These are phyloP conservation scores for Propithecus perrieri DNA, from an alignment of 2,797 vertebrate genomes.

Conservation along the genomic window DNA sequence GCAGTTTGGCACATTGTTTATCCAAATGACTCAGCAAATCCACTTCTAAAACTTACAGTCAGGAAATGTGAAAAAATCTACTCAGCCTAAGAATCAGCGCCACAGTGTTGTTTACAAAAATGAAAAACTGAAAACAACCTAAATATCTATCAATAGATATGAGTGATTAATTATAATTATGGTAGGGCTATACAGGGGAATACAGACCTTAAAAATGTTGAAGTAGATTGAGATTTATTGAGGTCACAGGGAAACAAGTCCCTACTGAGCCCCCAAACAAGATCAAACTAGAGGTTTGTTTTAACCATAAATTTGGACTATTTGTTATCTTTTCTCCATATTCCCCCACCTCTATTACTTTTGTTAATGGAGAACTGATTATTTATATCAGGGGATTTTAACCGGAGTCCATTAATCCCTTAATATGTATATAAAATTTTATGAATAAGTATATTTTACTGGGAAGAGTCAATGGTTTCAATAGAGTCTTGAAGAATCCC, in stretches of 20 bases:
- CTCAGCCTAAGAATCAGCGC: not conserved
- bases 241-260: not conserved
- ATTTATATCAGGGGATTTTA: not conserved
- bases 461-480: not conserved
- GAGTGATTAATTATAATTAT: not conserved
- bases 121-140: slow-evolving; percentile 2
- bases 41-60: not conserved
- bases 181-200: not conserved
- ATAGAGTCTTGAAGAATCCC: not conserved
- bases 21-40: not conserved
- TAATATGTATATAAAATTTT: not conserved
- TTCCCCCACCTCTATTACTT: not conserved
- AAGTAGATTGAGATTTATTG: not conserved
- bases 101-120: not conserved
- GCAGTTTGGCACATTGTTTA: not conserved
- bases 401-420: not conserved
- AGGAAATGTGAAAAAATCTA: not conserved
- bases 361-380: not conserved
- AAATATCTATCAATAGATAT: not conserved
- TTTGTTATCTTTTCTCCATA: not conserved
- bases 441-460: not conserved
- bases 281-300: not conserved
- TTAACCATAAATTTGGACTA: not conserved
- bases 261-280: not conserved
- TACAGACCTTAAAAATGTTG: not conserved